A percentile compares a stretch with the other conserved stretches of the same genome.
phyloP scores from a whole-genome alignment of 1,140 invertebrate genomes.

The Drosophila tropicalis region DNA sequence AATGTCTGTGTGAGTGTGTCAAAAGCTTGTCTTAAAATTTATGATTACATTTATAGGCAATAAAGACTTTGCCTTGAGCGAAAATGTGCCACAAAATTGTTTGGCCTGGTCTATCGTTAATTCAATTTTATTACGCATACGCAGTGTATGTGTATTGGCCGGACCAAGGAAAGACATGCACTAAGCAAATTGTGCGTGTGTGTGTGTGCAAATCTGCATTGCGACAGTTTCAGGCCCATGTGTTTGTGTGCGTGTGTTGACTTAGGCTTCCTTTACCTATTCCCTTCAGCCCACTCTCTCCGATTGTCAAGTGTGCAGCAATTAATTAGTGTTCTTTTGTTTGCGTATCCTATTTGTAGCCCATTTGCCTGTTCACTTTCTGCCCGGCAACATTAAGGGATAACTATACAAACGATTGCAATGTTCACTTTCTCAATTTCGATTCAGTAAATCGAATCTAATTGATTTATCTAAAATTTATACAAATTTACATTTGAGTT shows the following conservation, averaged over 20 bases:
- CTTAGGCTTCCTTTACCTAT: neutral
- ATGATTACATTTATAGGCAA: constrained; percentile 68
- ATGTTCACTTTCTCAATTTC: constrained; percentile 3
- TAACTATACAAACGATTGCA: constrained; percentile 1
- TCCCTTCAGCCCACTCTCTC: neutral
- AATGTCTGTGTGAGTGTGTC: constrained; percentile 29
- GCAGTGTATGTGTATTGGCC: too few species aligned
- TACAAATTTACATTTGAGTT: neutral
- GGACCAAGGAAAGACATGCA: too few species aligned
- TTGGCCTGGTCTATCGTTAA: constrained; percentile 51
- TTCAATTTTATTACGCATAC: constrained; percentile 74
- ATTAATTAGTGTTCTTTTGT: constrained; percentile 24
- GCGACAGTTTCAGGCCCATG: too few species aligned
- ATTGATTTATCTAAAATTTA: constrained; percentile 1
- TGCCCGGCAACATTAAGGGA: neutral
- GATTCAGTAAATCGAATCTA: neutral
- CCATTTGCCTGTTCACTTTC: neutral
- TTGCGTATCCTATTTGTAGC: constrained; percentile 19
- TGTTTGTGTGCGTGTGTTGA: too few species aligned
- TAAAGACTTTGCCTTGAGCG: constrained; percentile 40
- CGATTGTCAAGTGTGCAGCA: constrained; percentile 1
- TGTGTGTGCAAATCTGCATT: too few species aligned
- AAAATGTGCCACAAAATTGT: constrained; percentile 52
- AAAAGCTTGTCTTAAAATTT: constrained; percentile 51
- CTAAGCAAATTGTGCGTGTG: too few species aligned